A percentile compares a stretch with the other conserved stretches of the same genome.
Conservation (phyloP, 1,140 invertebrate species). For the Papilio glaucus region DNA sequence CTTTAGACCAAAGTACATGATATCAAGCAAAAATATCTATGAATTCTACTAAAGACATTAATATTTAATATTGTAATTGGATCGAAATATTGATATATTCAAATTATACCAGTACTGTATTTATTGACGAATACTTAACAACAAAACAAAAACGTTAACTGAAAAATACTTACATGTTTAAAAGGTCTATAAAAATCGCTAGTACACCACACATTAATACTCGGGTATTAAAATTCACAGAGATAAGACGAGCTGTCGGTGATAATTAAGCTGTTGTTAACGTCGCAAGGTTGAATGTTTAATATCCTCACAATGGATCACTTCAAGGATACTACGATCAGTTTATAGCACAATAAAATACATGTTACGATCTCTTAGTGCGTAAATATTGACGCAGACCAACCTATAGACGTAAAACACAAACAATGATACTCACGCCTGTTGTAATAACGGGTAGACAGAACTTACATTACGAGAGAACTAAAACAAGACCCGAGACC, state of each 20-base stretch:
- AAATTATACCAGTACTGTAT: too few relatives aligned
- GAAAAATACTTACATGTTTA: not conserved
- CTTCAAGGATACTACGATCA: conserved; percentile 5
- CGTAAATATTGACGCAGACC: conserved; percentile 15
- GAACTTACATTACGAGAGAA: not conserved
- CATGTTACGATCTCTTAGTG: conserved; percentile 16
- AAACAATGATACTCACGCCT: not conserved
- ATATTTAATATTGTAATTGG: too few relatives aligned
- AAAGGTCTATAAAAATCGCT: not conserved
- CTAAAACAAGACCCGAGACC: not conserved
- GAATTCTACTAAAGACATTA: too few relatives aligned
- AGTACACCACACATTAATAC: not conserved
- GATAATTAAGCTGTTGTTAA: conserved; percentile 4
- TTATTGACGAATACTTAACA: too few relatives aligned
- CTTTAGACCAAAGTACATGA: too few relatives aligned
- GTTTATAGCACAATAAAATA: conserved; percentile 9
- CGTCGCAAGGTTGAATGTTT: conserved; percentile 7
- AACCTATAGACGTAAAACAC: not conserved
- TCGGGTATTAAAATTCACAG: conserved; percentile 5
- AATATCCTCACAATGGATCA: conserved; percentile 20
- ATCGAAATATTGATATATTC: too few relatives aligned
- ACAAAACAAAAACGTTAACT: too few relatives aligned
- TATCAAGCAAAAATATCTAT: too few relatives aligned
- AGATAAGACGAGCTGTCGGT: conserved; percentile 3
- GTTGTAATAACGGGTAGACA: not conserved